These are phyloP conservation scores for Archocentrus centrarchus DNA, from an alignment of 2,113 vertebrate species.

Conservation along the genomic window DNA sequence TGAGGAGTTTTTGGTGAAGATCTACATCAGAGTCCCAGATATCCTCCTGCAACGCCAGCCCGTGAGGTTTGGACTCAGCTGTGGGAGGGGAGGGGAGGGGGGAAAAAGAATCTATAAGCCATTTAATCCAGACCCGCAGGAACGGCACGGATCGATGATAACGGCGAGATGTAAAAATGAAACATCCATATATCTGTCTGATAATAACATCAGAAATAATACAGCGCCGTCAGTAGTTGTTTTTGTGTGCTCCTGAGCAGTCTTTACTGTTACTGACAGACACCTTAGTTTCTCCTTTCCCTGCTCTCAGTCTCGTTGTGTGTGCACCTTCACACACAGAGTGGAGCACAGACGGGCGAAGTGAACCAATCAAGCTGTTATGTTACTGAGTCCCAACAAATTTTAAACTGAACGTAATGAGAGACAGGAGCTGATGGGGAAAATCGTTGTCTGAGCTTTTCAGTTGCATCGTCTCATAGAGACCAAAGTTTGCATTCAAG, in stretches of 20 bases:
- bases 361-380: not conserved
- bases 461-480: not conserved
- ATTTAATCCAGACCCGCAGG: not conserved
- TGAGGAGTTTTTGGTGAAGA: conserved; percentile 90
- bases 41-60: conserved; percentile 89
- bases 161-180: not conserved
- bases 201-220: not conserved
- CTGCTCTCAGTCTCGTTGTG: not conserved
- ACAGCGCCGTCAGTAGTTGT: not conserved
- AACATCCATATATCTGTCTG: not conserved
- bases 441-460: not conserved
- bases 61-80: conserved; percentile 90
- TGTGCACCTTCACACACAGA: not conserved
- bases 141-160: not conserved
- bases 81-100: conserved; percentile 2
- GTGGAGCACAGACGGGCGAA: not conserved
- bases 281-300: not conserved
- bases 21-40: conserved; percentile 94
- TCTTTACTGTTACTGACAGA: not conserved
- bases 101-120: not conserved
- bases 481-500: not conserved
- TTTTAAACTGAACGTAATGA: not conserved
- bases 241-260: not conserved
- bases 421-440: not conserved
- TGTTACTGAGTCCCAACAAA: not conserved